Evolutionary conservation across 92 coral and sea anemone genomes (phyloP).

Genomic region (Actinostola sp.): DNA sequence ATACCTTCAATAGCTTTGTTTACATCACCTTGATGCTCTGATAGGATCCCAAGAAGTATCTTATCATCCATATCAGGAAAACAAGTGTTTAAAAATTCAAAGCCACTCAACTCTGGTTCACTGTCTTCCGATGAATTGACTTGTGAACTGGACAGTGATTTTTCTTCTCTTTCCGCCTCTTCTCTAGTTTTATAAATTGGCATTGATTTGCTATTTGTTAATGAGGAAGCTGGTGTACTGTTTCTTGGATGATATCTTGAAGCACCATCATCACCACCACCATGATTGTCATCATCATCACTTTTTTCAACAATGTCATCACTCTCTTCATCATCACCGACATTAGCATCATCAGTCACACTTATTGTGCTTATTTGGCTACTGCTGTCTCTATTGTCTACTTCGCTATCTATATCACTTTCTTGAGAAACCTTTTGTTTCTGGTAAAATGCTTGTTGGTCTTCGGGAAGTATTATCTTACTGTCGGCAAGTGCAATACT

Average conservation of each 20-base stretch:
- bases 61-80: slow-evolving; percentile 68
- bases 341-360: slow-evolving; percentile 5
- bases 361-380: slow-evolving; percentile 1
- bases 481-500: neutral
- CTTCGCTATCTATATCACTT: slow-evolving; percentile 2
- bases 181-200: neutral
- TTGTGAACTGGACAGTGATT: neutral
- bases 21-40: slow-evolving; percentile 45
- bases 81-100: slow-evolving; percentile 76
- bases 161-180: neutral
- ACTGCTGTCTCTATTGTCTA: slow-evolving; percentile 9
- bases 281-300: slow-evolving; percentile 9
- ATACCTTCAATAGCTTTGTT: slow-evolving; percentile 66
- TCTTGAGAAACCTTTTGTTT: neutral
- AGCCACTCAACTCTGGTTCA: slow-evolving; percentile 26
- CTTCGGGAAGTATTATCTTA: neutral
- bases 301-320: slow-evolving; percentile 5
- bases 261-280: neutral
- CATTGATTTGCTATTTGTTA: neutral
- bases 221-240: neutral
- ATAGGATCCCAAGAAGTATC: slow-evolving; percentile 31
- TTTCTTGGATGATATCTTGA: neutral
- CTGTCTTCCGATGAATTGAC: neutral
- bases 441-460: too few species aligned
- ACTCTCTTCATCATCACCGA: slow-evolving; percentile 10